Evolutionary conservation across 2,797 vertebrate species (phyloP).

Genomic region (Psittacula derbiana): DNA sequence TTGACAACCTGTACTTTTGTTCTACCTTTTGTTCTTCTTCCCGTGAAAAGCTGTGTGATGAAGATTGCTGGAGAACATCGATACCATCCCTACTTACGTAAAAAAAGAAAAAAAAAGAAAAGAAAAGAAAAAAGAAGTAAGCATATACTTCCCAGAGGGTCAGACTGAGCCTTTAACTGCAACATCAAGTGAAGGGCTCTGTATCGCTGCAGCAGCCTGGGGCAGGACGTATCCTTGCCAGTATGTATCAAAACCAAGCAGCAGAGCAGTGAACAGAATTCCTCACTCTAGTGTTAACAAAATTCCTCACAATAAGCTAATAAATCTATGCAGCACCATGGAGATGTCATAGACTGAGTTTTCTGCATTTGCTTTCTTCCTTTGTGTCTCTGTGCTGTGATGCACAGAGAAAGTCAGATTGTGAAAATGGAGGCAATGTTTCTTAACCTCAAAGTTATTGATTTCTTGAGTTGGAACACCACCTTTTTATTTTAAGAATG

Average conservation of each 20-base stretch:
- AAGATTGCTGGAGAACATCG: conserved; percentile 47
- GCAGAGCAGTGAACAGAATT: not conserved
- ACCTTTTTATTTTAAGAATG: not conserved
- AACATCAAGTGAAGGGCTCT: conserved; percentile 13
- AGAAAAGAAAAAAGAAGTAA: not conserved
- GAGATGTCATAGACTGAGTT: not conserved
- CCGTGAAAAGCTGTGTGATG: conserved; percentile 32
- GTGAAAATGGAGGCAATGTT: not conserved
- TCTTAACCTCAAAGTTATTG: not conserved
- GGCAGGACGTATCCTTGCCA: not conserved
- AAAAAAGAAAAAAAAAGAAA: not conserved
- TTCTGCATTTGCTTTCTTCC: not conserved
- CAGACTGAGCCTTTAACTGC: conserved; percentile 23
- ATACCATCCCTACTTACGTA: conserved; percentile 2
- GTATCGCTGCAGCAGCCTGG: not conserved
- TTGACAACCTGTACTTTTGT: conserved; percentile 69
- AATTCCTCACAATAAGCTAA: not conserved
- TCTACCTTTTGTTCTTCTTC: conserved; percentile 66
- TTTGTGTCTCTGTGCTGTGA: not conserved
- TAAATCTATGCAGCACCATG: not conserved
- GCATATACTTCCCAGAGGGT: not conserved
- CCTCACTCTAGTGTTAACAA: not conserved
- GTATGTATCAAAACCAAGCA: not conserved
- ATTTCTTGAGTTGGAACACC: not conserved
- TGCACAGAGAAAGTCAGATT: not conserved